These are phyloP conservation scores for Coranthus polyacanthus DNA, from an alignment of 2,797 vertebrate species.

Conservation along the genomic window DNA sequence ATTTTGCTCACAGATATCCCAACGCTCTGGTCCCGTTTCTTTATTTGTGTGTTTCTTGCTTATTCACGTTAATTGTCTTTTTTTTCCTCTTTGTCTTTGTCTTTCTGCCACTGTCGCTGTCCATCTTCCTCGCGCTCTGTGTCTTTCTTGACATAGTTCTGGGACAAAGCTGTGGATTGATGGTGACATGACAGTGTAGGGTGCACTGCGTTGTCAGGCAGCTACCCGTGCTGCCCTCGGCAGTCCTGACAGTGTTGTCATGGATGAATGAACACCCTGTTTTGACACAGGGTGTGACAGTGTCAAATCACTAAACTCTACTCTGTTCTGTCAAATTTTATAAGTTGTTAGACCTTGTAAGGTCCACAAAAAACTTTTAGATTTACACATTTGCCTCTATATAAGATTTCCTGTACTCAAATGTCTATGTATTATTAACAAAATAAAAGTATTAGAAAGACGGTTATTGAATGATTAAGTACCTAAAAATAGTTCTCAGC, in stretches of 20 bases:
- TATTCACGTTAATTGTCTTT: not conserved
- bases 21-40: not conserved
- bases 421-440: not conserved
- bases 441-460: conserved; percentile 26
- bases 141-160: conserved; percentile 58
- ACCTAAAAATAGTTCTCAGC: conserved; percentile 33
- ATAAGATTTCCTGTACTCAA: not conserved
- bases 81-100: conserved; percentile 40
- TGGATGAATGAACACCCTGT: conserved; percentile 73
- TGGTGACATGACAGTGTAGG: conserved; percentile 68
- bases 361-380: conserved; percentile 19
- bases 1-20: not conserved
- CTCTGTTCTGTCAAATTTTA: conserved; percentile 54
- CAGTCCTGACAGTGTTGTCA: conserved; percentile 73
- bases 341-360: conserved; percentile 50
- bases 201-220: conserved; percentile 66
- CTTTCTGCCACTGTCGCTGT: conserved; percentile 26
- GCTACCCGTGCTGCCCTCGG: conserved; percentile 72
- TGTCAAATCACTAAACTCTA: conserved; percentile 68
- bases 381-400: not conserved
- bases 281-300: conserved; percentile 67
- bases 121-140: conserved; percentile 38
- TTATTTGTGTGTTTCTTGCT: not conserved
- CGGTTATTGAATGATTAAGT: conserved; percentile 20
- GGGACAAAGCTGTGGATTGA: conserved; percentile 71